A percentile compares a stretch with the other conserved stretches of the same genome.
phyloP scores from a whole-genome alignment of 2,113 vertebrate genomes.

The Osmerus eperlanus region DNA sequence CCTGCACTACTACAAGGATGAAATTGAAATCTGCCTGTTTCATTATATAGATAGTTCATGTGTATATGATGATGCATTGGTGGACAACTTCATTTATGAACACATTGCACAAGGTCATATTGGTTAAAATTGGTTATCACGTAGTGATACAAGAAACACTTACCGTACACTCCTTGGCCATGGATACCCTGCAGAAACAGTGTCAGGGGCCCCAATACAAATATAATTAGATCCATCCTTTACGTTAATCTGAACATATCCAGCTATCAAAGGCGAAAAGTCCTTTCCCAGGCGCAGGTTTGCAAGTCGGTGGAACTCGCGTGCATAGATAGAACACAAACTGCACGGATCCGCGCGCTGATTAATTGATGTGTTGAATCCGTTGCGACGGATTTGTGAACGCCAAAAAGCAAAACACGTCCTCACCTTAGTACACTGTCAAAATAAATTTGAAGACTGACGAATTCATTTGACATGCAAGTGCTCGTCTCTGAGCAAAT shows the following conservation, averaged over 20 bases:
- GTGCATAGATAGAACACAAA: slow-evolving; percentile 44
- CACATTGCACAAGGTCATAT: slow-evolving; percentile 71
- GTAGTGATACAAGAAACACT: slow-evolving; percentile 59
- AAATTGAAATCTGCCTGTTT: no score
- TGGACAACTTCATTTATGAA: background rate
- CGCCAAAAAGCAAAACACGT: slow-evolving; percentile 3
- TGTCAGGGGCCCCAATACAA: slow-evolving; percentile 82
- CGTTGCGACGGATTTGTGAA: slow-evolving; percentile 38
- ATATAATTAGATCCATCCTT: slow-evolving; percentile 89
- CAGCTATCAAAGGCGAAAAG: slow-evolving; percentile 69
- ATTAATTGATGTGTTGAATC: slow-evolving; percentile 29
- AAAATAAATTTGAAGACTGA: slow-evolving; percentile 1
- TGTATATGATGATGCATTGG: background rate
- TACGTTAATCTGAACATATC: slow-evolving; percentile 88
- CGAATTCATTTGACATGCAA: background rate
- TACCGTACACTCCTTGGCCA: slow-evolving; percentile 92
- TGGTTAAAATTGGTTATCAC: slow-evolving; percentile 9
- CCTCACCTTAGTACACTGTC: background rate
- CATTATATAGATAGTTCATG: background rate
- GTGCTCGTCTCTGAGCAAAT: background rate
- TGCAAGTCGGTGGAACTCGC: slow-evolving; percentile 31
- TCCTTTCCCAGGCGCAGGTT: slow-evolving; percentile 57
- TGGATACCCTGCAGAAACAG: slow-evolving; percentile 81
- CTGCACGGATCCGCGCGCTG: slow-evolving; percentile 41
- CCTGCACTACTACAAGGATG: no score